Evolutionary conservation across 1,140 invertebrate species (phyloP).

Genomic region (Heliconius eleuchia): DNA sequence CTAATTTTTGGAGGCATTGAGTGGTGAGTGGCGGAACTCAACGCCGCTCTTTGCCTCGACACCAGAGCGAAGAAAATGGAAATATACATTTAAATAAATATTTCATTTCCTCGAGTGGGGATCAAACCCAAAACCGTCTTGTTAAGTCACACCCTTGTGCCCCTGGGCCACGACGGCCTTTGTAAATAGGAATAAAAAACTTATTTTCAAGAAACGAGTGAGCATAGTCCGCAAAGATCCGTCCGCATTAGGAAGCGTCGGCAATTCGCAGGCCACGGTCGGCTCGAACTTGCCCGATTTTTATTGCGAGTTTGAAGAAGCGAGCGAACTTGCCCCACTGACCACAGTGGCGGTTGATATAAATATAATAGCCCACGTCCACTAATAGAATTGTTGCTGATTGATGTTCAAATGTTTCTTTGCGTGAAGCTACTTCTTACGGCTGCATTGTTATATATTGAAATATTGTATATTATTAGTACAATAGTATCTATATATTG

Average conservation of each 20-base stretch:
- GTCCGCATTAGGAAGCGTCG: conserved; percentile 52
- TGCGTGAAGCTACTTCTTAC: background rate
- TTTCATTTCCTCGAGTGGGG: no score
- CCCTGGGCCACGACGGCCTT: no score
- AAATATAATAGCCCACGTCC: conserved; percentile 70
- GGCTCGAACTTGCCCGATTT: conserved; percentile 76
- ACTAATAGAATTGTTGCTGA: conserved; percentile 57
- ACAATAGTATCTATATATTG: background rate
- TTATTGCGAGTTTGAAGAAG: conserved; percentile 75
- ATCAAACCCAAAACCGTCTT: no score
- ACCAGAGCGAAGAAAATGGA: no score
- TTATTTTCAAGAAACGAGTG: background rate
- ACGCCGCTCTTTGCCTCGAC: no score
- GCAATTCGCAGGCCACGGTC: conserved; percentile 65
- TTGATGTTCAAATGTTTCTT: conserved; percentile 39
- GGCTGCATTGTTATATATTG: background rate
- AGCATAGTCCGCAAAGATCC: conserved; percentile 28
- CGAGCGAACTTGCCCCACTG: conserved; percentile 77
- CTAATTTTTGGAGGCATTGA: no score
- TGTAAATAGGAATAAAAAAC: background rate
- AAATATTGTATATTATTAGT: background rate
- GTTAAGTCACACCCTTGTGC: no score
- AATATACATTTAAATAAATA: no score
- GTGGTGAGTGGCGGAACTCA: no score
- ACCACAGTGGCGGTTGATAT: conserved; percentile 66